A percentile compares a stretch with the other conserved stretches of the same genome.
Evolutionary conservation across 2,888 invertebrate species (phyloP).

Genomic region (Philonicus albiceps): DNA sequence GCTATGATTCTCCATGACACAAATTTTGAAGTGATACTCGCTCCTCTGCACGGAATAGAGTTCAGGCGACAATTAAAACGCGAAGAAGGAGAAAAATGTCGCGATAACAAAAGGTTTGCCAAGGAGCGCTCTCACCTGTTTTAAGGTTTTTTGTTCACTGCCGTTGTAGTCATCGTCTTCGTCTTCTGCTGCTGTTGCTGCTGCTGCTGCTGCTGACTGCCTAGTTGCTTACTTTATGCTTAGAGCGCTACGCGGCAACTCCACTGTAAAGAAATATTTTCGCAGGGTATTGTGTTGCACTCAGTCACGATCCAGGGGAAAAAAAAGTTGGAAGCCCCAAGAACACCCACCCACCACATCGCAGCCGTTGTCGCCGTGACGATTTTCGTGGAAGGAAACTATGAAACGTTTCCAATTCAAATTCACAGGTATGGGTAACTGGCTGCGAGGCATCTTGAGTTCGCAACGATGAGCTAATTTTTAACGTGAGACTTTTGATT

Average conservation of each 20-base stretch:
- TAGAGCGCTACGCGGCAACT: neutral
- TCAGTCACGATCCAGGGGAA: neutral
- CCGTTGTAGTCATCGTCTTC: neutral
- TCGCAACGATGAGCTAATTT: slow-evolving; percentile 5
- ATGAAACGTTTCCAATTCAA: neutral
- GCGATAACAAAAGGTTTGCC: slow-evolving; percentile 3
- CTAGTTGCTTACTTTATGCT: neutral
- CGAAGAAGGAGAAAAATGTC: neutral
- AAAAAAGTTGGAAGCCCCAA: slow-evolving; percentile 2
- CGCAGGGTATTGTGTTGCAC: slow-evolving; percentile 37
- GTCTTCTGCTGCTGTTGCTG: neutral
- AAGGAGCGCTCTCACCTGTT: slow-evolving; percentile 23
- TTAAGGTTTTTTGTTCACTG: neutral
- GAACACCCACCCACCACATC: neutral
- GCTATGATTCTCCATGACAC: slow-evolving; percentile 22
- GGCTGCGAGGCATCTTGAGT: neutral
- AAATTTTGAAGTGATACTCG: slow-evolving; percentile 19
- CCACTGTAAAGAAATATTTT: slow-evolving; percentile 17
- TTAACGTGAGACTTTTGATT: slow-evolving; percentile 11
- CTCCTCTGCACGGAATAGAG: neutral
- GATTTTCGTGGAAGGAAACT: neutral
- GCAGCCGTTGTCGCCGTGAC: neutral
- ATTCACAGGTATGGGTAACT: neutral
- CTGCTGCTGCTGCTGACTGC: neutral
- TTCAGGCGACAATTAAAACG: neutral